Conservation (phyloP, 2,113 vertebrate genomes). For the Lophotis ruficrista region DNA sequence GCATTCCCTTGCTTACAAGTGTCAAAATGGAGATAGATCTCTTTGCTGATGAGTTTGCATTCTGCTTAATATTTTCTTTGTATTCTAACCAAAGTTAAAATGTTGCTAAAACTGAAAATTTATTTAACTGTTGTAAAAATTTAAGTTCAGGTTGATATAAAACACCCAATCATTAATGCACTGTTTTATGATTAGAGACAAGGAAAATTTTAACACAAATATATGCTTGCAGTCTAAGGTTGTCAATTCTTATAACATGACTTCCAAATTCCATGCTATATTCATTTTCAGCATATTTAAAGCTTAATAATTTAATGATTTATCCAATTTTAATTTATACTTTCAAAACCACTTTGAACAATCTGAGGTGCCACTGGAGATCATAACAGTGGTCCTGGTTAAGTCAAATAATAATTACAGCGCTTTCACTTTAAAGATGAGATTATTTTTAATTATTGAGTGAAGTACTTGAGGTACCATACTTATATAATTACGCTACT, state of each 20-base stretch:
- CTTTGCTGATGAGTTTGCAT: neutral
- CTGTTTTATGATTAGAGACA: slow-evolving; percentile 60
- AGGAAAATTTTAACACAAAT: slow-evolving; percentile 53
- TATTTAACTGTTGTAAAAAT: slow-evolving; percentile 34
- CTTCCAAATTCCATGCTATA: slow-evolving; percentile 64
- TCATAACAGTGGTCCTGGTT: slow-evolving; percentile 75
- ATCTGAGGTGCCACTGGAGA: slow-evolving; percentile 74
- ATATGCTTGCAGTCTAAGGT: slow-evolving; percentile 52
- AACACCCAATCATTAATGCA: neutral
- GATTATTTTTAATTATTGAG: slow-evolving; percentile 83
- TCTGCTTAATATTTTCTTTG: neutral
- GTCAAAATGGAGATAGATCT: neutral
- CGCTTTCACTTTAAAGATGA: slow-evolving; percentile 79
- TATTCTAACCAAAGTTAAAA: neutral
- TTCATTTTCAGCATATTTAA: slow-evolving; percentile 71
- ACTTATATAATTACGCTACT: slow-evolving; percentile 78
- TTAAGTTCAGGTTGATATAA: slow-evolving; percentile 25
- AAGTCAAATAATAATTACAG: slow-evolving; percentile 80
- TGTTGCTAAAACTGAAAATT: neutral
- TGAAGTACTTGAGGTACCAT: slow-evolving; percentile 76
- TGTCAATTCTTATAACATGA: slow-evolving; percentile 59
- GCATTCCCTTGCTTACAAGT: neutral
- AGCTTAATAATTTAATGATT: slow-evolving; percentile 79
- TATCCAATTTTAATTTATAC: slow-evolving; percentile 76
- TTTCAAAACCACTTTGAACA: slow-evolving; percentile 73